Percentiles rank a stretch among this genome's conserved stretches.
Evolutionary conservation across 2,888 invertebrate genomes (phyloP).

Genomic region (Noctua comes): DNA sequence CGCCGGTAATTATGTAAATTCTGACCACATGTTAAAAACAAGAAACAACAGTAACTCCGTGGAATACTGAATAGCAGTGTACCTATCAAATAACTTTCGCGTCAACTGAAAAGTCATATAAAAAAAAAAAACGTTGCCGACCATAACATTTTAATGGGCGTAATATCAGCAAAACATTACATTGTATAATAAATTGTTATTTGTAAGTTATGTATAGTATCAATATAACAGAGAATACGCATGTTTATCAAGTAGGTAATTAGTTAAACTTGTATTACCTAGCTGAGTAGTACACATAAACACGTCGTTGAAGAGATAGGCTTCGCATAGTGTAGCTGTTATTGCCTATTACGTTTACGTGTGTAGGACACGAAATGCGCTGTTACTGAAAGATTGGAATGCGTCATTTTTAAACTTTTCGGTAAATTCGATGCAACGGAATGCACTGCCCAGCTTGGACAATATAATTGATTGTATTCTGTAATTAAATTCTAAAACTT

Average conservation of each 20-base stretch:
- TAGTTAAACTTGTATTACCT: slow-evolving; percentile 10
- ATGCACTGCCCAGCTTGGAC: slow-evolving; percentile 8
- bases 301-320: slow-evolving; percentile 2
- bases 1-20: too few species aligned
- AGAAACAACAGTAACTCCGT: not conserved
- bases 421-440: slow-evolving; percentile 1
- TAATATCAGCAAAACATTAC: slow-evolving; percentile 19
- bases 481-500: slow-evolving; percentile 44
- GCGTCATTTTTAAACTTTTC: slow-evolving; percentile 12
- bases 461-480: slow-evolving; percentile 32
- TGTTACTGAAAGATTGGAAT: slow-evolving; percentile 24
- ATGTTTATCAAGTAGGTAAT: slow-evolving; percentile 10
- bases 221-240: slow-evolving; percentile 8
- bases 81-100: not conserved
- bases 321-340: not conserved
- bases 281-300: slow-evolving; percentile 10
- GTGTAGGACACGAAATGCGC: not conserved
- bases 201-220: slow-evolving; percentile 31
- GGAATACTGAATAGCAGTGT: not conserved
- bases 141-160: not conserved
- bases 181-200: not conserved
- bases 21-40: too few species aligned
- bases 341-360: slow-evolving; percentile 7
- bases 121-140: slow-evolving; percentile 4
- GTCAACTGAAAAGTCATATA: not conserved